Evolutionary conservation across 2,797 vertebrate genomes (phyloP), one percentile per base, ranked within the genome.

Genomic region (Galaxias olidus): DNA sequence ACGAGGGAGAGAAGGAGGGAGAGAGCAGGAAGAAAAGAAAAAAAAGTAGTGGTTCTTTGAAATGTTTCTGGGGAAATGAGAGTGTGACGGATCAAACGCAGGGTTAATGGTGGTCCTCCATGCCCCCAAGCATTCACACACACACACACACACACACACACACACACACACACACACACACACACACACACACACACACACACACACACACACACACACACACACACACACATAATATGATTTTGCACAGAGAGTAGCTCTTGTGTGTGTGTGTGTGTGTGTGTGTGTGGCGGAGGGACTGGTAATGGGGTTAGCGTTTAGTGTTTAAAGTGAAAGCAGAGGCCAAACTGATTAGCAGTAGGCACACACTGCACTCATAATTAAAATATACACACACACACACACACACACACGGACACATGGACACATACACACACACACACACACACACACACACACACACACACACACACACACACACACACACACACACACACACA

Each of bases 271-370:
- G 50, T 0, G 50, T 52, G 50, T 49, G 59, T 61, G 59, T 42
- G 47, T 20, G 61, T 92, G 92, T 92, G 91, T 90, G 87, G 89
- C 90, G 87, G 83, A 83, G 83, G 89, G 83, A 84, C 84, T 93
- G 91, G 92, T 96, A 96, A 96, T 95, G 89, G 93, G 91, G 93
- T 94, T 92, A 92, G 88, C 87, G 92, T 93, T 92, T 91, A 90
- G 89, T 93, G 91, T 94, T 94, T 94, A 91, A 93, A 92, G 88
- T 93, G 88, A 92, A 93, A 92, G 90, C 53, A 46, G 52, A 42
- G 91, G 67, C 87, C 90, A 86, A 85, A 79, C 84, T 91, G 91
- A 92, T 92, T 93, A 94, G 92, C 90, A 93, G 91, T 91, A 86
- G 85, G 85, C 85, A 81, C 89, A 91, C 86, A 89, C 84, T 86